A percentile compares a stretch with the other conserved stretches of the same genome.
These are phyloP conservation scores for Propithecus deckenii DNA, from an alignment of 2,797 vertebrate species.

Conservation along the genomic window DNA sequence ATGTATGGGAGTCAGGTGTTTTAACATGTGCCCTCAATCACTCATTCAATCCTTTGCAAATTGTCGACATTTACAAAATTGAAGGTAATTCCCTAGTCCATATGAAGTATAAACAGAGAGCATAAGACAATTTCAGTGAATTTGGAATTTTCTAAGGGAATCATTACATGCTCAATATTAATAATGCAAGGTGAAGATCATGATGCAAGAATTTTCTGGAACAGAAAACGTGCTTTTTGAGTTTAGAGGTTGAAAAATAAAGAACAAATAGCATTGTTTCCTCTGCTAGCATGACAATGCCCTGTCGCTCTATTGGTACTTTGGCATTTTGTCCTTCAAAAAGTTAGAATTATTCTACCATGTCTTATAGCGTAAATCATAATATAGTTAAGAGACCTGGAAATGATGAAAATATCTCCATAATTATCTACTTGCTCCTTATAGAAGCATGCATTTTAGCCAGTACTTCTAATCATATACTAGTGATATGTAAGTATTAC, in stretches of 20 bases:
- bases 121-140: background rate
- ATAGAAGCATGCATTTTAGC: conserved; percentile 53
- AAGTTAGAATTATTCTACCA: conserved; percentile 26
- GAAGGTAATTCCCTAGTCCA: background rate
- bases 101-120: background rate
- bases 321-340: background rate
- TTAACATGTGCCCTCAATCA: background rate
- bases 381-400: conserved; percentile 44
- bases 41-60: background rate
- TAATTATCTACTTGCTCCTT: conserved; percentile 38
- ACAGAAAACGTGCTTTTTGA: background rate
- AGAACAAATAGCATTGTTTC: background rate
- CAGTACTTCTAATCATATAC: conserved; percentile 57
- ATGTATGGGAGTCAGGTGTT: background rate
- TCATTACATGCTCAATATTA: background rate
- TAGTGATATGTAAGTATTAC: conserved; percentile 25
- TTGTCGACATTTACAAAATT: background rate
- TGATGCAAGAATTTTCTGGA: background rate
- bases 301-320: background rate
- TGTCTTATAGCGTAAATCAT: background rate
- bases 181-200: background rate
- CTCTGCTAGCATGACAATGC: background rate
- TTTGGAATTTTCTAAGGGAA: background rate
- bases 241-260: background rate
- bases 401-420: conserved; percentile 41